A percentile compares a stretch with the other conserved stretches of the same genome.
Conservation (phyloP, 2,113 vertebrate species). For the Pachyramphus minor region DNA sequence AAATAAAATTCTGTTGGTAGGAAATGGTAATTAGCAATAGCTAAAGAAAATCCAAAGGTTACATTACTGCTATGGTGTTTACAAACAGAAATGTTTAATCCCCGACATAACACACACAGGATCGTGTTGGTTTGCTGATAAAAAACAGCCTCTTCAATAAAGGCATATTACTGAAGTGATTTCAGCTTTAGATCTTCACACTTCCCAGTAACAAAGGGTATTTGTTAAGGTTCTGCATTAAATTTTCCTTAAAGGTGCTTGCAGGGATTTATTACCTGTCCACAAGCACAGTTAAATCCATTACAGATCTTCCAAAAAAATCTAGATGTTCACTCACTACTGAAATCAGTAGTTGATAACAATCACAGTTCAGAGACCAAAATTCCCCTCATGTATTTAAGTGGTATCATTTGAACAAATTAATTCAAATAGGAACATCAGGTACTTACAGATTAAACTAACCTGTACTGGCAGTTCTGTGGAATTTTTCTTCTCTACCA, state of each 20-base stretch:
- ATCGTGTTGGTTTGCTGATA: not conserved
- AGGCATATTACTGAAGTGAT: not conserved
- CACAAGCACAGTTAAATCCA: not conserved
- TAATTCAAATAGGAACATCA: constrained; percentile 80
- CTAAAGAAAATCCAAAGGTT: not conserved
- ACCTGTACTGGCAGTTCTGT: constrained; percentile 94
- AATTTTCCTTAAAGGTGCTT: not conserved
- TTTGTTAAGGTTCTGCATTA: not conserved
- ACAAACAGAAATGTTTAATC: not conserved
- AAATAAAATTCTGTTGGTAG: not conserved
- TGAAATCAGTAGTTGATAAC: constrained; percentile 17
- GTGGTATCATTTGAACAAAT: constrained; percentile 74
- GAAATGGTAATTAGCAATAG: not conserved
- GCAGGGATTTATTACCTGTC: not conserved
- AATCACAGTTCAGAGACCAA: constrained; percentile 68
- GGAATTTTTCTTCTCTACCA: constrained; percentile 90
- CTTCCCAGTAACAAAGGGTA: not conserved
- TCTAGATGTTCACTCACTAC: not conserved
- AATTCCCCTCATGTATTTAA: constrained; percentile 68
- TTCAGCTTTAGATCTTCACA: not conserved
- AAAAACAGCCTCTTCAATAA: not conserved
- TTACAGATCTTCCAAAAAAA: not conserved
- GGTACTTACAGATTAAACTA: constrained; percentile 97
- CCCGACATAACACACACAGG: not conserved
- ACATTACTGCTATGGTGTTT: not conserved